These are phyloP conservation scores for Colletes collaris DNA, from an alignment of 2,888 invertebrate species.

Conservation along the genomic window DNA sequence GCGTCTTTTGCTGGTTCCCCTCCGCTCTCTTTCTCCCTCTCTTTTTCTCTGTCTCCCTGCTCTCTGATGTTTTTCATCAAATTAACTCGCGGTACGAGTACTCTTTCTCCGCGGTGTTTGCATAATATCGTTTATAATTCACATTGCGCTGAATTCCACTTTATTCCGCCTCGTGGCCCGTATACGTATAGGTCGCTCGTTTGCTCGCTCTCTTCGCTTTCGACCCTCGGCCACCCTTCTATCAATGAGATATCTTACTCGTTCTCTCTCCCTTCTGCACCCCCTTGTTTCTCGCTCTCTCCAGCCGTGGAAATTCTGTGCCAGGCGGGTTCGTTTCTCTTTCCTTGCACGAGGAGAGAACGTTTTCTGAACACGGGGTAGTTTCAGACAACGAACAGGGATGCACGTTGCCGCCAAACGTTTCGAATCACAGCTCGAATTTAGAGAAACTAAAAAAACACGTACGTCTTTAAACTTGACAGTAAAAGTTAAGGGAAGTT, in stretches of 20 bases:
- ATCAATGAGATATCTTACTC: constrained; percentile 37
- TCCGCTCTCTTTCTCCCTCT: constrained; percentile 26
- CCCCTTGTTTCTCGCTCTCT: no score
- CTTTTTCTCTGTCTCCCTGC: constrained; percentile 41
- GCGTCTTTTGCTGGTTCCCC: constrained; percentile 75
- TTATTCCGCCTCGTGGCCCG: constrained; percentile 68
- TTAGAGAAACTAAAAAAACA: no score
- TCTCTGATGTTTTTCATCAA: constrained; percentile 80
- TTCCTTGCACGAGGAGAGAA: neutral
- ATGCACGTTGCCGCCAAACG: neutral
- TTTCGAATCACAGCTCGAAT: no score
- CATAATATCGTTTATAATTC: constrained; percentile 82
- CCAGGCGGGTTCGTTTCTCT: neutral
- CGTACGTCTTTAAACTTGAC: no score
- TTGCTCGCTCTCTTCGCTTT: constrained; percentile 57
- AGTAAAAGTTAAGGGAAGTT: no score
- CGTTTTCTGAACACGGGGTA: neutral
- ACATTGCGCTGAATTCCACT: constrained; percentile 79
- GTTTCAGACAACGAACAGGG: neutral
- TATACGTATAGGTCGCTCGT: constrained; percentile 52
- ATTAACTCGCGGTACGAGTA: constrained; percentile 76
- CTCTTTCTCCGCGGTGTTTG: constrained; percentile 76
- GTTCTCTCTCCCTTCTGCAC: constrained; percentile 9
- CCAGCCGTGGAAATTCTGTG: neutral
- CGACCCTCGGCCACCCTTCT: constrained; percentile 32